Conservation (phyloP, 2,888 invertebrate genomes). For the Drosophila meridionalis region DNA sequence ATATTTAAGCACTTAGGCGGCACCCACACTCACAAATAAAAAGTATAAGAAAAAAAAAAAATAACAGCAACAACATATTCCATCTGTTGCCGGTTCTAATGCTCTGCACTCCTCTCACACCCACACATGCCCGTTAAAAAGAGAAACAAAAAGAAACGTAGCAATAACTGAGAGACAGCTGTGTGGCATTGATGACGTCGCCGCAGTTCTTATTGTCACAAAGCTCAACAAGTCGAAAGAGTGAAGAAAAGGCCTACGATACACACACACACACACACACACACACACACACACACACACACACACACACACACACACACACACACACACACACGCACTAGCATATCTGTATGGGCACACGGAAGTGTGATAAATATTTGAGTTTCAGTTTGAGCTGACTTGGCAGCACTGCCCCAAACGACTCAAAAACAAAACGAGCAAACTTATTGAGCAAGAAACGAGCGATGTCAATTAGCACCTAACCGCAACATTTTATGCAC, state of each 20-base stretch:
- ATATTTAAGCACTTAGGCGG: conserved; percentile 75
- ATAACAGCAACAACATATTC: conserved; percentile 55
- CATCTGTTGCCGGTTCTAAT: conserved; percentile 71
- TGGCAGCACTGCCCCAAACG: conserved; percentile 51
- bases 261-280: neutral
- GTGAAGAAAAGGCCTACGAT: conserved; percentile 31
- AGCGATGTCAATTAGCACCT: conserved; percentile 69
- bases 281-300: neutral
- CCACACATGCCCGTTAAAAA: conserved; percentile 21
- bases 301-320: neutral
- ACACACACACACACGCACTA: neutral
- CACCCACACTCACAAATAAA: conserved; percentile 65
- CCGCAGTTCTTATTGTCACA: conserved; percentile 30
- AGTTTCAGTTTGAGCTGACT: conserved; percentile 47
- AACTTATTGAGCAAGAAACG: conserved; percentile 40
- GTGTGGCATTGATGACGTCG: conserved; percentile 52
- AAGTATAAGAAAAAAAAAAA: conserved; percentile 5
- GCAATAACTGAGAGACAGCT: conserved; percentile 19
- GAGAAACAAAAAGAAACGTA: conserved; percentile 1
- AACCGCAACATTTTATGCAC: conserved; percentile 50
- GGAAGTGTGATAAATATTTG: conserved; percentile 62
- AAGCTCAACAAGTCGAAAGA: conserved; percentile 61
- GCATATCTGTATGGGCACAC: conserved; percentile 41
- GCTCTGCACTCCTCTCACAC: conserved; percentile 48
- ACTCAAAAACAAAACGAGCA: conserved; percentile 40